These are phyloP conservation scores for Oreochromis grahami DNA, from an alignment of 2,797 vertebrate genomes.

Conservation along the genomic window DNA sequence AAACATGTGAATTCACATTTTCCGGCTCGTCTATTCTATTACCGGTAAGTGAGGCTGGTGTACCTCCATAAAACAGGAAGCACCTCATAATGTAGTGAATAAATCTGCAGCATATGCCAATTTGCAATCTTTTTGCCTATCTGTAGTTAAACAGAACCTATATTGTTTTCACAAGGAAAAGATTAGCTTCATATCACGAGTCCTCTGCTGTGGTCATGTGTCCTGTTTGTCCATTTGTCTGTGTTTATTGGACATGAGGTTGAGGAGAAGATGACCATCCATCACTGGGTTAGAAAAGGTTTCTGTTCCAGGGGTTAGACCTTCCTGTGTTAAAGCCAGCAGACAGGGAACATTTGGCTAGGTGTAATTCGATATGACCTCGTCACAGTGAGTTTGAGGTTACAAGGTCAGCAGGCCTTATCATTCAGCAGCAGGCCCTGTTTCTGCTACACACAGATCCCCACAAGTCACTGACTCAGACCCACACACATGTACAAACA, in stretches of 20 bases:
- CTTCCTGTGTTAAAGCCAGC: slow-evolving; percentile 39
- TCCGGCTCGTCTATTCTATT: neutral
- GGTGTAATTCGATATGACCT: slow-evolving; percentile 63
- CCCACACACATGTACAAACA: neutral
- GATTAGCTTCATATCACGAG: neutral
- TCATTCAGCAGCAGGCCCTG: slow-evolving; percentile 48
- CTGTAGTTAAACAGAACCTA: neutral
- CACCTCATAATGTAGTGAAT: neutral
- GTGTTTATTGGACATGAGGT: slow-evolving; percentile 5
- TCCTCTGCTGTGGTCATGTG: neutral
- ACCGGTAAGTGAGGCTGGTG: neutral
- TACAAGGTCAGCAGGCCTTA: slow-evolving; percentile 60
- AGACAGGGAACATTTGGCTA: slow-evolving; percentile 55
- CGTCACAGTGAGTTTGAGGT: slow-evolving; percentile 37
- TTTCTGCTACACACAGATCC: slow-evolving; percentile 34
- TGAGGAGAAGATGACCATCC: slow-evolving; percentile 25
- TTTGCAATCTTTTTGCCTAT: neutral
- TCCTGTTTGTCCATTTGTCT: slow-evolving; percentile 7
- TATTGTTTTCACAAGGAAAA: neutral
- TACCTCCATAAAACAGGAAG: neutral
- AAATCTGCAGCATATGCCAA: neutral
- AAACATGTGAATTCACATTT: neutral
- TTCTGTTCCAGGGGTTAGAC: slow-evolving; percentile 34
- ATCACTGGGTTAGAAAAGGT: slow-evolving; percentile 26
- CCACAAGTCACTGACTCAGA: neutral